Percentiles rank a stretch among this genome's conserved stretches.
Evolutionary conservation across 2,113 vertebrate genomes (phyloP).

Genomic region (Poeciliopsis retropinna): DNA sequence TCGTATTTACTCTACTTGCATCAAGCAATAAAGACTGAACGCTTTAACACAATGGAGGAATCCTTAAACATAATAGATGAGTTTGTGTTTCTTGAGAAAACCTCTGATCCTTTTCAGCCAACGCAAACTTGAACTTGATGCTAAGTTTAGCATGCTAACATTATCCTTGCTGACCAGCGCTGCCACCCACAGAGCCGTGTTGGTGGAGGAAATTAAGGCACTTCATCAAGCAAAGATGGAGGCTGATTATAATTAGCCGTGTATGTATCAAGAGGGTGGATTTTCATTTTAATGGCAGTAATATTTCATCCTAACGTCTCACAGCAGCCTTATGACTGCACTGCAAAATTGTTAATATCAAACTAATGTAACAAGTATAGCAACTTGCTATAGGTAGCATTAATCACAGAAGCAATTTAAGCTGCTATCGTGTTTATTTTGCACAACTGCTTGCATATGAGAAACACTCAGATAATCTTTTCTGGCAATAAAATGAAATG

Average conservation of each 20-base stretch:
- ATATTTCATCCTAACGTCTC: slow-evolving; percentile 32
- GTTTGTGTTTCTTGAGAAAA: neutral
- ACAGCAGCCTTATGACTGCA: slow-evolving; percentile 15
- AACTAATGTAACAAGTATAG: slow-evolving; percentile 10
- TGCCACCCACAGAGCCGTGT: neutral
- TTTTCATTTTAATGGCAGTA: slow-evolving; percentile 41
- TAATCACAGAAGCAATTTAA: slow-evolving; percentile 41
- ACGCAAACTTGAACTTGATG: neutral
- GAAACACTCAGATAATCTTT: slow-evolving; percentile 24
- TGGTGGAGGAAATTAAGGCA: slow-evolving; percentile 36
- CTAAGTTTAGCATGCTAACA: slow-evolving; percentile 8
- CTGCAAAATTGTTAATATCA: neutral
- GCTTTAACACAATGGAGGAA: too few relatives aligned
- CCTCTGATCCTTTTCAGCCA: neutral
- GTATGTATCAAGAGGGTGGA: slow-evolving; percentile 24
- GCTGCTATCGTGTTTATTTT: slow-evolving; percentile 1
- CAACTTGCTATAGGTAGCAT: slow-evolving; percentile 35
- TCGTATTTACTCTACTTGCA: too few relatives aligned
- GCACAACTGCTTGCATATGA: slow-evolving; percentile 17
- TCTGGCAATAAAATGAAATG: slow-evolving; percentile 50
- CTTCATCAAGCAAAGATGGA: slow-evolving; percentile 46
- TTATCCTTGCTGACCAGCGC: neutral
- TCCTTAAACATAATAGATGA: neutral
- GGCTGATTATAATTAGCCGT: slow-evolving; percentile 36
- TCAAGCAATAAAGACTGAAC: too few relatives aligned